A percentile compares a stretch with the other conserved stretches of the same genome.
Evolutionary conservation across 2,797 vertebrate species (phyloP).

Genomic region (Melanotaenia pygmaea): DNA sequence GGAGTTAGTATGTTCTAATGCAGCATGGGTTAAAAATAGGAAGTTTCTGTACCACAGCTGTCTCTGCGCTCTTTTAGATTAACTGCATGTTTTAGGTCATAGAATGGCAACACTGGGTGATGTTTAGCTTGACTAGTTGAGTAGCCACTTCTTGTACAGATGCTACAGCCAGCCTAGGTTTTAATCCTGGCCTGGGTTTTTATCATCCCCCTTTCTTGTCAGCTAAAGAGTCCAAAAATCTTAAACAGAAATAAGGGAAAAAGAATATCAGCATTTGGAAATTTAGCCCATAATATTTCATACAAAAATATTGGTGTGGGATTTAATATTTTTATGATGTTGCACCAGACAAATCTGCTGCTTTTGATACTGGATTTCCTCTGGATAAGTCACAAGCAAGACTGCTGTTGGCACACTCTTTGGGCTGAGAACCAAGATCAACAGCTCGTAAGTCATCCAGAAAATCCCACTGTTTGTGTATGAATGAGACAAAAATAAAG

Average conservation of each 20-base stretch:
- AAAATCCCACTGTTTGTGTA: constrained; percentile 43
- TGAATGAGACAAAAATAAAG: constrained; percentile 15
- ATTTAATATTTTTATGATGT: constrained; percentile 34
- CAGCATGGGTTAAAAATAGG: not conserved
- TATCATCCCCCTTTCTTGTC: too few species aligned
- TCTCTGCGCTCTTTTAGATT: not conserved
- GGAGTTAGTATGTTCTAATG: not conserved
- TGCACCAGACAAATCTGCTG: constrained; percentile 38
- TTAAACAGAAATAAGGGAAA: too few species aligned
- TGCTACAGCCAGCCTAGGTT: too few species aligned
- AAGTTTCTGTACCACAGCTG: not conserved
- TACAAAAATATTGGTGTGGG: constrained; percentile 29
- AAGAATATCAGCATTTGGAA: not conserved
- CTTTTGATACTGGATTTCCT: constrained; percentile 45
- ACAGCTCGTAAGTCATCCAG: constrained; percentile 44
- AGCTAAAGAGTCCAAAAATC: too few species aligned
- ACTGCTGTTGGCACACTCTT: constrained; percentile 36
- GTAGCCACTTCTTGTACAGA: too few species aligned
- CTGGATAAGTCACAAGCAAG: constrained; percentile 32
- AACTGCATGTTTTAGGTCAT: not conserved
- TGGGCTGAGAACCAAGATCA: constrained; percentile 33
- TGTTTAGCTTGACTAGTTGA: too few species aligned
- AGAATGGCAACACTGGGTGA: too few species aligned
- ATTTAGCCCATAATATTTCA: not conserved
- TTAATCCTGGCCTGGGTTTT: too few species aligned